A percentile compares a stretch with the other conserved stretches of the same genome.
These are phyloP conservation scores for Steromphala cineraria DNA, from an alignment of 2,888 invertebrate genomes.

Conservation along the genomic window DNA sequence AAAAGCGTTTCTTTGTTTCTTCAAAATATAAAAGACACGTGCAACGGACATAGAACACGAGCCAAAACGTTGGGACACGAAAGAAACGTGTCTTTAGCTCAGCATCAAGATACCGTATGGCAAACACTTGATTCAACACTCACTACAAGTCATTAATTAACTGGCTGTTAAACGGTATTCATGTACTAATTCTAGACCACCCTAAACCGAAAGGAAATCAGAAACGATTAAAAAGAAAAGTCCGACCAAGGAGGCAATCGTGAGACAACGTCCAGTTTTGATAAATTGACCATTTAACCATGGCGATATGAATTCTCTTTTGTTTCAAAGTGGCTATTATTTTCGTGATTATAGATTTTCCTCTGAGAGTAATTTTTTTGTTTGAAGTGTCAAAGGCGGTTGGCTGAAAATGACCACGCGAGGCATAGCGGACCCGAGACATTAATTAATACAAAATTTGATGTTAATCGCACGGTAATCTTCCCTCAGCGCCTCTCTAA, in stretches of 20 bases:
- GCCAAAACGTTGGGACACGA: too few species aligned
- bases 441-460: constrained; percentile 20
- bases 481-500: background rate
- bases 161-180: background rate
- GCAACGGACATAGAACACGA: too few species aligned
- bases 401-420: background rate
- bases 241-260: background rate
- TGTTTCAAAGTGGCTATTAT: background rate
- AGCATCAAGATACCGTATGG: too few species aligned
- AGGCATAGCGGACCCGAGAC: background rate
- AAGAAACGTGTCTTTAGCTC: too few species aligned
- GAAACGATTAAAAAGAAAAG: background rate
- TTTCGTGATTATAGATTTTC: constrained; percentile 6
- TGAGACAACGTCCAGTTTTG: background rate
- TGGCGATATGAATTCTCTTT: too few species aligned
- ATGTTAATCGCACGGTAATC: constrained; percentile 13
- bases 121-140: too few species aligned
- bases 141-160: too few species aligned
- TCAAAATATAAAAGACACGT: too few species aligned
- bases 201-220: background rate
- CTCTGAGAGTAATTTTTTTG: constrained; percentile 11
- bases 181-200: background rate
- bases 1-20: too few species aligned
- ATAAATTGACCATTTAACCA: too few species aligned
- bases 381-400: background rate